Conservation (phyloP, 2,797 vertebrate genomes). For the Onychomys arenicola region DNA sequence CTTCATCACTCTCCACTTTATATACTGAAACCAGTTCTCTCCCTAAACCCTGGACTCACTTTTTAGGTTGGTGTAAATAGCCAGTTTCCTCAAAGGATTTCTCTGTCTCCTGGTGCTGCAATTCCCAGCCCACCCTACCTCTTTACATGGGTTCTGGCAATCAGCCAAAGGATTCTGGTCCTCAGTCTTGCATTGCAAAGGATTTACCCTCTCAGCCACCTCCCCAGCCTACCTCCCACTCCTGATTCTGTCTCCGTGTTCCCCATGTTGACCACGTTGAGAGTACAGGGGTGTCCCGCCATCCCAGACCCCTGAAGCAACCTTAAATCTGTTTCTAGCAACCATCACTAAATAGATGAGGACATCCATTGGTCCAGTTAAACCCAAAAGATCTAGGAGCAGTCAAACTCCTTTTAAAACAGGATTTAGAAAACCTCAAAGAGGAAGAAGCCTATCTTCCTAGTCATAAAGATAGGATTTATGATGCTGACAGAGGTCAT, state of each 20-base stretch:
- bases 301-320: not conserved
- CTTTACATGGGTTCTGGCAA: not conserved
- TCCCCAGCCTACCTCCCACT: not conserved
- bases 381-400: not conserved
- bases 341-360: not conserved
- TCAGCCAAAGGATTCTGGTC: not conserved
- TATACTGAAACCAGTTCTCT: not conserved
- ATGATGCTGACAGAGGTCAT: not conserved
- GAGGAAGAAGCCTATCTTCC: not conserved
- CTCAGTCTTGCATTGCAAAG: not conserved
- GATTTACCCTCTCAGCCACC: not conserved
- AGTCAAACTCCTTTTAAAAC: not conserved
- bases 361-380: not conserved
- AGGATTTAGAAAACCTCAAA: not conserved
- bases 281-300: not conserved
- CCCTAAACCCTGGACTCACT: not conserved
- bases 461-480: conserved; percentile 7
- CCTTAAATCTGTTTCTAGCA: not conserved
- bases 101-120: not conserved
- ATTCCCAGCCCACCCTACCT: not conserved
- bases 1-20: not conserved
- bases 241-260: not conserved
- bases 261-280: not conserved
- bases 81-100: not conserved
- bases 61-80: not conserved